Percentiles rank a stretch among this genome's conserved stretches.
phyloP scores from a whole-genome alignment of 2,797 vertebrate genomes.

The Liparis tanakae region DNA sequence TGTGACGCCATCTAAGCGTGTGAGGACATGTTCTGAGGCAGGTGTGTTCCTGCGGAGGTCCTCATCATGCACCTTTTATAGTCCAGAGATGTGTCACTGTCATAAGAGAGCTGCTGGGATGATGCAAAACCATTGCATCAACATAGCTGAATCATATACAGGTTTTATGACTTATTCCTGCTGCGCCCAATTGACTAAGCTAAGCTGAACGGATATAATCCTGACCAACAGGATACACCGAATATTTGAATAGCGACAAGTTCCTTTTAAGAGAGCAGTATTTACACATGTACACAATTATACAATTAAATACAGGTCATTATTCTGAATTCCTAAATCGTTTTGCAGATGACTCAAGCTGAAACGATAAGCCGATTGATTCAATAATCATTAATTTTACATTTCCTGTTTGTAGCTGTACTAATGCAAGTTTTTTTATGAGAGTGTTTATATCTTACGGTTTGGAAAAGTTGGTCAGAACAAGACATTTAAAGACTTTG shows the following conservation, averaged over 20 bases:
- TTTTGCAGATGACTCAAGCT: neutral
- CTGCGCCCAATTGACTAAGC: neutral
- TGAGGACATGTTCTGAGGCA: constrained; percentile 26
- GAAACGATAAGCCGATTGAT: neutral
- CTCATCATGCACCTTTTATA: neutral
- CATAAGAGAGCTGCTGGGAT: neutral
- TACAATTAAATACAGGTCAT: neutral
- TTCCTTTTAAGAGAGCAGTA: constrained; percentile 17
- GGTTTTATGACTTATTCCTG: neutral
- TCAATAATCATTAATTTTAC: neutral
- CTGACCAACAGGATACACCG: constrained; percentile 33
- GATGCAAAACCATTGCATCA: neutral
- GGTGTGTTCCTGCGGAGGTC: constrained; percentile 1
- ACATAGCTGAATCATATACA: neutral
- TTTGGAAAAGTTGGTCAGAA: neutral
- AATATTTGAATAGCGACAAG: constrained; percentile 39
- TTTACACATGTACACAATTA: neutral
- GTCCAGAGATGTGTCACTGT: neutral
- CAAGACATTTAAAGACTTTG: neutral
- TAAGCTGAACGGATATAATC: neutral
- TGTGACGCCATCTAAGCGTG: constrained; percentile 17
- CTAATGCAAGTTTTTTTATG: neutral
- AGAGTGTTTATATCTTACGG: neutral
- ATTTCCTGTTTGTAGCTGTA: neutral
- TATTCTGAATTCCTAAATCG: neutral